Percentiles rank a stretch among this genome's conserved stretches.
These are phyloP conservation scores for Nothoprocta pentlandii DNA, from an alignment of 2,113 vertebrate species.

Conservation along the genomic window DNA sequence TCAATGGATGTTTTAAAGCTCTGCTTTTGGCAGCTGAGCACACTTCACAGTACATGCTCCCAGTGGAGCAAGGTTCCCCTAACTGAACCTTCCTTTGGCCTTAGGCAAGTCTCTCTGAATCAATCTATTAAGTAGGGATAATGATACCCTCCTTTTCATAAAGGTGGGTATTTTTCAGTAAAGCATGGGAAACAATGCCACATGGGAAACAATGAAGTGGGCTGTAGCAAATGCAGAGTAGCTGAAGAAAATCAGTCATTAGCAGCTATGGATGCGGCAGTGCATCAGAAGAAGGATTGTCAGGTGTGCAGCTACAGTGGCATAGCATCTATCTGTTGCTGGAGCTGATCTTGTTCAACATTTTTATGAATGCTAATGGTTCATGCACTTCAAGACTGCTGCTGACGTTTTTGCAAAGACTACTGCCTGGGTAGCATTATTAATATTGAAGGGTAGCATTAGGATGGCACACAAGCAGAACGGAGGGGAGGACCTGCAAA, in stretches of 20 bases:
- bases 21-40: rapidly evolving
- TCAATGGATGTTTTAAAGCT: neutral
- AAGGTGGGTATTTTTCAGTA: neutral
- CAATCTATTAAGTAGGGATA: neutral
- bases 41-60: neutral
- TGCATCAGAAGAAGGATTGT: neutral
- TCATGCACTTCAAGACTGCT: neutral
- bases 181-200: neutral
- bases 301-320: neutral
- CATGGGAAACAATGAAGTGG: neutral
- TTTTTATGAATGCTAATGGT: neutral
- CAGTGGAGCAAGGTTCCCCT: neutral
- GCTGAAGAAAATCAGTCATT: neutral
- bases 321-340: neutral
- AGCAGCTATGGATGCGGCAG: neutral
- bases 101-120: neutral
- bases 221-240: neutral
- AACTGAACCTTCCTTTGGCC: neutral
- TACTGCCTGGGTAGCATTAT: neutral
- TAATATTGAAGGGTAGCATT: neutral
- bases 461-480: neutral
- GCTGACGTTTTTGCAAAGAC: neutral
- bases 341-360: neutral
- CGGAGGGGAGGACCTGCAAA: neutral
- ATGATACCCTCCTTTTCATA: neutral